Base-by-base conservation (phyloP, 2,888 invertebrate genomes). In the Dorcus parallelipipedus region DNA sequence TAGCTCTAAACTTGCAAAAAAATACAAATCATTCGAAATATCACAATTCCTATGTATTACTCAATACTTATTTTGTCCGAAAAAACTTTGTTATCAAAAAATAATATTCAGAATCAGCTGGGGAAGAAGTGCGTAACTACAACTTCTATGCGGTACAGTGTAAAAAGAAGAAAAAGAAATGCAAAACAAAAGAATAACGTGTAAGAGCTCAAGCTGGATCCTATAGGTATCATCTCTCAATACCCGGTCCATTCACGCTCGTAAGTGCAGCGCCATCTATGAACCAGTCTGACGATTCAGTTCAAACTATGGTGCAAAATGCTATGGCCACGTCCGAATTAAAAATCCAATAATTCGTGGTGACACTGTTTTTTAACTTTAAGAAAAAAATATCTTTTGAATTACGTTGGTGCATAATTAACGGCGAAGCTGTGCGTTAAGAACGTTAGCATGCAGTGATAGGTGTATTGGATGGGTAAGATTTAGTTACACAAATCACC, bases 221-320 rank as follows among this genome's bases (percentile, higher is more conserved):
- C 54, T 14, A 14, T 20, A 48, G 53, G 60, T 60, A 60, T 60
- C 50, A 26, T 42, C 26, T 14, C 9, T 23, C 33, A 60, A 60
- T 60, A 60, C 60, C 53, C 39, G 60, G 60, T 41, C 52, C 60
- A 60, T 42, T 38, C 38, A 51, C 9, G 49, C 54, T 50, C 52
- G 20, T 33, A 7, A 39, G 41, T 52, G 53, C 48, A 26, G 26
- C 40, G 17, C 14, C 48, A 10, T 49, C 38, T 45, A 23, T 43
- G 49, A 58, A 53, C 49, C 49, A 41, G 39, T 51, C 47, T 9
- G 52, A 52, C 48, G 49, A 26, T 53, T 49, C 26, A 38, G 58
- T 53, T 53, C 58, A 39, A 42, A 53, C 49, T 42, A 50, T 38
- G 39, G 58, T 49, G 49, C 54, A 39, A 54, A 52, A 48, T 14